phyloP scores from a whole-genome alignment of 2,113 vertebrate genomes.

The Litocranius walleri region DNA sequence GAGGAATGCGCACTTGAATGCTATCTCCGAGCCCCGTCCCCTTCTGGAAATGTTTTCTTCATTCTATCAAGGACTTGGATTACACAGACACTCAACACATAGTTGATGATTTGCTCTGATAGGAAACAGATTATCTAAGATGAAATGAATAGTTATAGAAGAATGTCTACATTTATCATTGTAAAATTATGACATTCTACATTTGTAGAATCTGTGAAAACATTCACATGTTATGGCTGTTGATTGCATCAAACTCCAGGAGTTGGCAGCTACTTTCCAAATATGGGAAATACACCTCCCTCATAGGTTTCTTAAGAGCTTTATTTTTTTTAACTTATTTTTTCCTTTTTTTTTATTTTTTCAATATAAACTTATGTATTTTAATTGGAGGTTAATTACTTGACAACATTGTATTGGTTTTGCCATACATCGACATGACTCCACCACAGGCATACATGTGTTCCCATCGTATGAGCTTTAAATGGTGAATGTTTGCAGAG shows the following conservation, averaged over 20 bases:
- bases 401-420: no score
- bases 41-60: background rate
- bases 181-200: background rate
- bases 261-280: background rate
- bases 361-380: no score
- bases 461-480: background rate
- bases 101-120: background rate
- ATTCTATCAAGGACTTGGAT: background rate
- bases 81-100: background rate
- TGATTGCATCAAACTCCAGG: background rate
- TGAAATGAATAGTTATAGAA: background rate
- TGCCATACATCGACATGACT: no score
- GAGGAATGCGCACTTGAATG: background rate
- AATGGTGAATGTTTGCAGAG: background rate
- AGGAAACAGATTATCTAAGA: background rate
- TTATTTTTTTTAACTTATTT: background rate
- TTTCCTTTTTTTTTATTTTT: no score
- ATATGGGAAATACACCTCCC: background rate
- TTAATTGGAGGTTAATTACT: no score
- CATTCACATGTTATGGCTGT: background rate
- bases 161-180: background rate
- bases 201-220: background rate
- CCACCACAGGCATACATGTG: no score
- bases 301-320: background rate
- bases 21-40: rapidly evolving